Conservation (phyloP, 2,797 vertebrate genomes). For the Leontocebus nigricollis region DNA sequence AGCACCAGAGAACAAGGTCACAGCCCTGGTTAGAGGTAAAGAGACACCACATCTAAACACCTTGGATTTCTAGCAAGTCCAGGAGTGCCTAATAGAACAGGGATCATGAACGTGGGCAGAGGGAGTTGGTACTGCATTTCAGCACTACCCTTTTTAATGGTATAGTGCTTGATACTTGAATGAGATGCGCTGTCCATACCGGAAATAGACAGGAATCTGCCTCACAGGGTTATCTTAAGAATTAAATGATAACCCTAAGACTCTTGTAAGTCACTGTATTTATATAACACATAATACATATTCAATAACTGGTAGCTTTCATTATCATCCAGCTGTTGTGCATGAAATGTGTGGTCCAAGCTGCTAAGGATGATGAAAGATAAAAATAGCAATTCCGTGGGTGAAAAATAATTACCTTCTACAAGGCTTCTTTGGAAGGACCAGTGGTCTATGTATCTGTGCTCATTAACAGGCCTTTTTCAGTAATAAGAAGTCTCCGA, state of each 20-base stretch:
- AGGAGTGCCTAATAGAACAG: not conserved
- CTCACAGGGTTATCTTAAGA: not conserved
- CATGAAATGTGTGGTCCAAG: not conserved
- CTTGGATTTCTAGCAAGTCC: not conserved
- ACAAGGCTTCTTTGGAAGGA: not conserved
- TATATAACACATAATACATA: not conserved
- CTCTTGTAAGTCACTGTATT: not conserved
- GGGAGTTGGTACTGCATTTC: rapidly evolving
- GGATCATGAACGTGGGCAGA: not conserved
- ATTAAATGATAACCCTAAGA: not conserved
- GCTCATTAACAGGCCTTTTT: not conserved
- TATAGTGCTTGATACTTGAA: too few relatives aligned
- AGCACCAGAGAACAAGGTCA: not conserved
- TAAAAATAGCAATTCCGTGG: not conserved
- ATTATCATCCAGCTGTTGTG: not conserved
- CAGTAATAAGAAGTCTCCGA: not conserved
- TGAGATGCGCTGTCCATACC: not conserved
- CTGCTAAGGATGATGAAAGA: not conserved
- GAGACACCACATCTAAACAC: not conserved
- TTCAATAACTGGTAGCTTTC: not conserved
- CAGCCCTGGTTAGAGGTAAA: not conserved
- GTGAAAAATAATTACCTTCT: not conserved
- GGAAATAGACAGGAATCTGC: not conserved
- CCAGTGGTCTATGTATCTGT: too few relatives aligned
- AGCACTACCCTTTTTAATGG: not conserved